Evolutionary conservation across 1,140 invertebrate genomes (phyloP).

Genomic region (Pogonomyrmex barbatus): DNA sequence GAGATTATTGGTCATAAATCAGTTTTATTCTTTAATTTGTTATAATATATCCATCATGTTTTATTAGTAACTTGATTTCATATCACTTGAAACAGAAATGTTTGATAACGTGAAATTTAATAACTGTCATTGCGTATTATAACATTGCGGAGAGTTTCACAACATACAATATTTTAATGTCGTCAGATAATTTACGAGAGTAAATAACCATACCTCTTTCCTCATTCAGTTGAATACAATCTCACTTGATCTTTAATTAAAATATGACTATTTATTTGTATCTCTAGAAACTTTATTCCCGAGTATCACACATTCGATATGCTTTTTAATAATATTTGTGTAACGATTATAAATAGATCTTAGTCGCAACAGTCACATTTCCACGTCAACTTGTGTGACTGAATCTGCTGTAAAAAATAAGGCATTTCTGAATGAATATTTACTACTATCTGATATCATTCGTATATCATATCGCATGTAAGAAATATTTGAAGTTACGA

Average conservation of each 20-base stretch:
- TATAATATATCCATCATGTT: no score
- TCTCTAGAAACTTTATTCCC: background rate
- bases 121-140: no score
- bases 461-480: conserved; percentile 29
- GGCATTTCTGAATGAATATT: conserved; percentile 23
- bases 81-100: no score
- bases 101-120: no score
- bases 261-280: background rate
- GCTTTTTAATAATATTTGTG: background rate
- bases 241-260: background rate
- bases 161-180: no score
- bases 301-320: background rate
- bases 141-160: no score
- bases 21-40: no score
- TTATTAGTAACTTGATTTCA: no score
- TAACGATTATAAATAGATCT: background rate
- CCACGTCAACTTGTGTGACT: background rate
- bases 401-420: background rate
- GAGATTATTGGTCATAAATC: background rate
- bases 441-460: conserved; percentile 34
- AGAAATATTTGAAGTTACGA: conserved; percentile 29
- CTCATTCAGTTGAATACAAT: background rate
- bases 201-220: background rate
- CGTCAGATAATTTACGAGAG: background rate
- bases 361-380: background rate